Conservation (phyloP, 1,140 invertebrate genomes). For the Drosophila parabipectinata region DNA sequence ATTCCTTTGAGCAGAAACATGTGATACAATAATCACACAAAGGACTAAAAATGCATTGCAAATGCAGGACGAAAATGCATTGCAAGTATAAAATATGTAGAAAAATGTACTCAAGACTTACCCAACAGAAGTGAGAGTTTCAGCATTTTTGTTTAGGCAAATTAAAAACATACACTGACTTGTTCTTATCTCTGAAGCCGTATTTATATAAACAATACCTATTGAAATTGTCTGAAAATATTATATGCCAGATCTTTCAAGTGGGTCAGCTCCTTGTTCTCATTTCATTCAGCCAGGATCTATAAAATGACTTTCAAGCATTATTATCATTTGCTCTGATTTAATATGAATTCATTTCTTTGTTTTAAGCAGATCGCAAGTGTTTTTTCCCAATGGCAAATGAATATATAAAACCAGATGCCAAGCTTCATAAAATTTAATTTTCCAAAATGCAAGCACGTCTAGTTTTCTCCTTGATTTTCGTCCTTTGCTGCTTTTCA, state of each 20-base stretch:
- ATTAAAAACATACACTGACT: background rate
- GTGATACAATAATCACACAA: conserved; percentile 1
- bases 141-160: conserved; percentile 8
- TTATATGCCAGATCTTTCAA: background rate
- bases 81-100: background rate
- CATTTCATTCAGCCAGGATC: background rate
- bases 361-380: background rate
- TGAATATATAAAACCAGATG: conserved; percentile 2
- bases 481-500: conserved; percentile 5
- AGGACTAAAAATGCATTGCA: background rate
- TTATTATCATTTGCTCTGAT: background rate
- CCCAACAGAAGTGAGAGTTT: conserved; percentile 22
- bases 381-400: conserved; percentile 2
- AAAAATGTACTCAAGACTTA: conserved; percentile 1
- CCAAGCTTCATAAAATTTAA: background rate
- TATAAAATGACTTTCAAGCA: background rate
- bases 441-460: conserved; percentile 17
- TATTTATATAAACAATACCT: conserved; percentile 18
- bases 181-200: background rate
- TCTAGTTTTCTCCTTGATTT: background rate
- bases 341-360: background rate
- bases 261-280: background rate
- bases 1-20: conserved; percentile 9
- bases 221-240: background rate
- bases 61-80: background rate